Evolutionary conservation across 2,888 invertebrate genomes (phyloP).

Genomic region (Leptodirus hochenwartii): DNA sequence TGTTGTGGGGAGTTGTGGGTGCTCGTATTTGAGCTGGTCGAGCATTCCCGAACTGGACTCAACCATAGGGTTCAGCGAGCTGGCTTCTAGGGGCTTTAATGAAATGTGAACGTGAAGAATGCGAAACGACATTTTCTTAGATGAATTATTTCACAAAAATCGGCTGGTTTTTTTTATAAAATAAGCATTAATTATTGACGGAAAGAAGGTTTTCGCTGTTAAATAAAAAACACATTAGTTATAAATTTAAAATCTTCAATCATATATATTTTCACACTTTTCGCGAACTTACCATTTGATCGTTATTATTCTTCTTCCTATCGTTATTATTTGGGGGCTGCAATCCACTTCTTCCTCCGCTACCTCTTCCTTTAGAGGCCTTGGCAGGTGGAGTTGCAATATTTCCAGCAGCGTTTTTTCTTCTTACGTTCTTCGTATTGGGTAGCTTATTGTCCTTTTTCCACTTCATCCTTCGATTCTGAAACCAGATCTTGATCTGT

Average conservation of each 20-base stretch:
- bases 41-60: too few relatives aligned
- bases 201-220: too few relatives aligned
- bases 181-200: too few relatives aligned
- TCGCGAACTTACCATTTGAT: neutral
- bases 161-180: too few relatives aligned
- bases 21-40: too few relatives aligned
- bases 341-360: constrained; percentile 25
- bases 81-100: too few relatives aligned
- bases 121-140: too few relatives aligned
- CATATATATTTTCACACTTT: constrained; percentile 9
- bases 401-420: constrained; percentile 53
- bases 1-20: constrained; percentile 32
- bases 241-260: too few relatives aligned
- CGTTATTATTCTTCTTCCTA: constrained; percentile 41
- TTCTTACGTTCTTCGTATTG: constrained; percentile 57
- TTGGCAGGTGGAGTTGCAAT: neutral
- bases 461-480: constrained; percentile 72
- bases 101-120: too few relatives aligned
- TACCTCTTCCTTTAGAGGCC: constrained; percentile 20
- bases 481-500: constrained; percentile 83
- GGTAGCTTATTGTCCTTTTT: constrained; percentile 79
- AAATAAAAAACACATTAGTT: too few relatives aligned
- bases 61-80: too few relatives aligned
- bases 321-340: constrained; percentile 37
- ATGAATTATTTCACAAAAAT: too few relatives aligned